Base-by-base conservation (phyloP, 2,113 vertebrate genomes). In the Anseranas semipalmata region DNA sequence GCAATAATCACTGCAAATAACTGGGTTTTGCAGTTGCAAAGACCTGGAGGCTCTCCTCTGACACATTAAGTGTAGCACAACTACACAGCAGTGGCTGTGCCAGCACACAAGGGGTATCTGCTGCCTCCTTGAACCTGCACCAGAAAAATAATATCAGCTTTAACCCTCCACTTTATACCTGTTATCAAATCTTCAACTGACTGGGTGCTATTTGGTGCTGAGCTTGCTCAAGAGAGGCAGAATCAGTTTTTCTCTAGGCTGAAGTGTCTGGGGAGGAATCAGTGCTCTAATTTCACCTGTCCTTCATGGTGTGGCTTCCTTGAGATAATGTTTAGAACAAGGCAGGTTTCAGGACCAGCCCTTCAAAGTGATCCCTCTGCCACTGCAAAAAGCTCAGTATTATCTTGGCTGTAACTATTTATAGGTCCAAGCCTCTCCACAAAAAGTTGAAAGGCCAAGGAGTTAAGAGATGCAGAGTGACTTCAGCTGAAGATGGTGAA, bases 121-220 rank as follows among this genome's bases (percentile, higher is more conserved):
- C 24, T 50, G 33, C 37, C 28, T 50, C 0, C 9, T 60, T 60
- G 41, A 39, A 56, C 24, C 35, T 24, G 24, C 0, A 2, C 19
- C 45, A 52, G 7, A 17, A 20, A 59, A 77, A 53, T 12, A 73
- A 53, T 15, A 30, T 20, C 25, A 24, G 45, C 30, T 28, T 28
- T 11, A 14, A 12, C 15, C 8, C 12, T 72, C 52, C 8, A 11
- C 9, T 6, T 35, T 50, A 33, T 3, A 63, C n/a, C 37, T 35
- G 35, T 30, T 67, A 30, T 25, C 28, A 50, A 35, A 3, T 35
- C 48, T 78, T 52, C 67, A 56, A 15, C 43, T 41, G 48, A 4
- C 24, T 4, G 3, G 14, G 4, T 8, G 0, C 19, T 66, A 3
- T 9, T 68, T 18, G 1, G 11, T 6, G 19, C 1, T 50, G 33